Base-by-base conservation (phyloP, 2,113 vertebrate genomes). In the Sarotherodon lohbergeri region DNA sequence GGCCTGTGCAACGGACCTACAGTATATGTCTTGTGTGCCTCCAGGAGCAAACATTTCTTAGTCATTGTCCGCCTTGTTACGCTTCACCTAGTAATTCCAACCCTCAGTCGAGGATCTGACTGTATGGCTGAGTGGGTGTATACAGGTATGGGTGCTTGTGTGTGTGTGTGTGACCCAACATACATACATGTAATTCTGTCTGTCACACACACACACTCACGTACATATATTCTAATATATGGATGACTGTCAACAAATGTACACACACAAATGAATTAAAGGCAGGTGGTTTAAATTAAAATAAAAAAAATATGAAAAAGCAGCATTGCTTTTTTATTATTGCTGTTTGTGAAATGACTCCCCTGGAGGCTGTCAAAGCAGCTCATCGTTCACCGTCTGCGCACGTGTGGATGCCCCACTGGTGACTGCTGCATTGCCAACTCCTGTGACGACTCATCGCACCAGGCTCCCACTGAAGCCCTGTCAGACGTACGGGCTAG, bases 331-430 rank as follows among this genome's bases (percentile, higher is more conserved):
- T 83, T 87, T 78, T 90, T 88, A 87, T 90, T 93, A 90, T 92
- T 92, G 91, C 87, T 89, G 91, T 93, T 93, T 92, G 92, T 93
- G 76, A 93, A 95, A 92, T 90, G 16, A 88, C 91, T 93, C 92
- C 82, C 88, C 93, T 68, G 91, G 91, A 87, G 91, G 91, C 90
- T 86, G 93, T 94, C 91, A 89, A 79, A 93, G 78, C 93, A 63
- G 81, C 88, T 91, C 83, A 85, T 85, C 34, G 52, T 88, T 92
- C 89, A 27, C 84, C 85, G 13, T 80, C 41, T 73, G 84, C 27
- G 34, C 46, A 78, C 76, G 24, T 79, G 52, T 83, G 83, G 6
- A 17, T 34, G 84, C 68, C 61, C 57, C 50, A 83, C 56, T 56
- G 80, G 80, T 52, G 90, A 80, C 84, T 88, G 90, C 85, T 52